Conservation (phyloP, 2,797 vertebrate genomes). For the Pipistrellus nathusii region DNA sequence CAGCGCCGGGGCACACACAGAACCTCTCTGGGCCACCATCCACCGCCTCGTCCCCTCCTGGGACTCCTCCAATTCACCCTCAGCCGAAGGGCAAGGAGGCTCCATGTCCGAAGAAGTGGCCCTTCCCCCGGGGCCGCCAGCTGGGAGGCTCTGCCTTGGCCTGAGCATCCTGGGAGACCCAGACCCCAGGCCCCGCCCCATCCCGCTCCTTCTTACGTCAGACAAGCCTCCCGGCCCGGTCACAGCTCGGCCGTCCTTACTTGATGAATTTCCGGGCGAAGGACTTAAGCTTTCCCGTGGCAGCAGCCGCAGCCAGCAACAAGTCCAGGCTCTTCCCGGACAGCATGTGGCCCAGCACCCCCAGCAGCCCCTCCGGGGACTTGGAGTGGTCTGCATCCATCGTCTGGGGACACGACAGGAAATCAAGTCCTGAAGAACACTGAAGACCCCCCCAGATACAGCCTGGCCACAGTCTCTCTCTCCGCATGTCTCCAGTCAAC, state of each 20-base stretch:
- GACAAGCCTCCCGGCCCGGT: accelerated
- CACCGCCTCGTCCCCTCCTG: neutral
- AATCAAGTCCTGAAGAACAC: slow-evolving; percentile 18
- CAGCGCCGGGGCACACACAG: neutral
- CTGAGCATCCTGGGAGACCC: neutral
- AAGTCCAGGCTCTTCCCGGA: slow-evolving; percentile 98
- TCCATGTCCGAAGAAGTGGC: neutral
- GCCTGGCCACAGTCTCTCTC: neutral
- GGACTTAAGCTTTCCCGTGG: slow-evolving; percentile 97
- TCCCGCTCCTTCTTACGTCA: neutral
- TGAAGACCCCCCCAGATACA: neutral
- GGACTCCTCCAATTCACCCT: neutral
- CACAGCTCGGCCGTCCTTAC: slow-evolving; percentile 84
- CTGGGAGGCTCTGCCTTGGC: neutral
- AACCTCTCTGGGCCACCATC: neutral
- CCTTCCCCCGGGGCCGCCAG: neutral
- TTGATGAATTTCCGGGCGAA: slow-evolving; percentile 99
- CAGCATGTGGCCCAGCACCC: slow-evolving; percentile 98
- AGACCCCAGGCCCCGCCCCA: neutral
- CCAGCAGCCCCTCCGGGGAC: slow-evolving; percentile 96
- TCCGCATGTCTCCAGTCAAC: neutral
- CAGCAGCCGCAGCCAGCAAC: slow-evolving; percentile 95
- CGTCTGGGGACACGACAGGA: slow-evolving; percentile 88
- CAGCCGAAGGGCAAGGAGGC: neutral
- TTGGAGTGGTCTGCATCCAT: slow-evolving; percentile 99